Conservation (phyloP, 2,797 vertebrate genomes). For the Apogon talboti region DNA sequence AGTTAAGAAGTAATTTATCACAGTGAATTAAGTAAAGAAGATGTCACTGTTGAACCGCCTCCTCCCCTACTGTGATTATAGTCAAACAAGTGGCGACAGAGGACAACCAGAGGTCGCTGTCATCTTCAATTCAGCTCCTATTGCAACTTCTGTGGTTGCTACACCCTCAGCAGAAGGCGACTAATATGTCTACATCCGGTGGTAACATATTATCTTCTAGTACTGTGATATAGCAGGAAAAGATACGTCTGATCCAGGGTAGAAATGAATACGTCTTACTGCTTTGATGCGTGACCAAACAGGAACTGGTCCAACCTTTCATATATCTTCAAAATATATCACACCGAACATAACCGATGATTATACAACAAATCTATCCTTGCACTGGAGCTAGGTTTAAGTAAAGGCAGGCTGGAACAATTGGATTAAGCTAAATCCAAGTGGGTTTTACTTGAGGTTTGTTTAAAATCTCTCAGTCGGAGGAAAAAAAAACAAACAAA, state of each 20-base stretch:
- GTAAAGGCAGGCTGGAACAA: conserved; percentile 4
- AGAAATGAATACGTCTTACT: not conserved
- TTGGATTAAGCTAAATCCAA: conserved; percentile 17
- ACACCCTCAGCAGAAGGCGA: conserved; percentile 1
- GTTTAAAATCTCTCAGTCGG: conserved; percentile 13
- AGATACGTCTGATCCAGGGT: not conserved
- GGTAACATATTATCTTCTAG: not conserved
- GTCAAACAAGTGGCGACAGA: conserved; percentile 45
- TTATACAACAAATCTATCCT: not conserved
- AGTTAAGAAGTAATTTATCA: conserved; percentile 61
- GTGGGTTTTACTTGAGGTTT: not conserved
- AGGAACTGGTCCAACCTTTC: not conserved
- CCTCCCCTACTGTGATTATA: conserved; percentile 35
- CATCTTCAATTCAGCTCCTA: conserved; percentile 39
- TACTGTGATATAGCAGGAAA: not conserved
- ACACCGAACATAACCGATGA: not conserved
- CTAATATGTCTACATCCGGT: conserved; percentile 11
- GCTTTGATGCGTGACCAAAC: not conserved
- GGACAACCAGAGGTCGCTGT: conserved; percentile 55
- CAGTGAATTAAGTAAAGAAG: conserved; percentile 50
- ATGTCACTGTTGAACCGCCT: conserved; percentile 20
- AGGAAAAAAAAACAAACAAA: not conserved
- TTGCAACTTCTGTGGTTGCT: conserved; percentile 4
- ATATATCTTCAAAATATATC: not conserved
- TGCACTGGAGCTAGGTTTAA: conserved; percentile 1